phyloP scores from a whole-genome alignment of 2,888 invertebrate species.

The Lithophane ornitopus region DNA sequence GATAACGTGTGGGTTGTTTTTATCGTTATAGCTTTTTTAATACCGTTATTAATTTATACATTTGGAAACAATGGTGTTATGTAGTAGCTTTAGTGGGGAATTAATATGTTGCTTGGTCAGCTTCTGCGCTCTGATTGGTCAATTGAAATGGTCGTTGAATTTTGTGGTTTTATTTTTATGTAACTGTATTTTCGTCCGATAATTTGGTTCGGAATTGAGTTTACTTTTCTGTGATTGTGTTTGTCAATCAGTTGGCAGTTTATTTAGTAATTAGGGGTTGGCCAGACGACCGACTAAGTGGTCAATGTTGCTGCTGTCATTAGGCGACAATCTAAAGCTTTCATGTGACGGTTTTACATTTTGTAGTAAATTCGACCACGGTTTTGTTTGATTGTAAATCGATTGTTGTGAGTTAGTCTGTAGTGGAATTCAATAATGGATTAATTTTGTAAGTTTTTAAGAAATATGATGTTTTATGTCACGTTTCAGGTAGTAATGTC shows the following conservation, averaged over 20 bases:
- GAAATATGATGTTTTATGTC: not conserved
- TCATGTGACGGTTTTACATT: constrained; percentile 42
- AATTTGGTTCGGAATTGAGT: constrained; percentile 20
- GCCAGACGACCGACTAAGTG: constrained; percentile 48
- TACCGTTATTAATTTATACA: constrained; percentile 66
- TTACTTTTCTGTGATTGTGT: constrained; percentile 35
- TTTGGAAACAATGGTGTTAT: constrained; percentile 61
- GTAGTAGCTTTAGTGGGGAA: constrained; percentile 51
- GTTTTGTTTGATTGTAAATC: constrained; percentile 35
- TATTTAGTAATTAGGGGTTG: constrained; percentile 53
- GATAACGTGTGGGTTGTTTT: constrained; percentile 66
- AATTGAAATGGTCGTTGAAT: constrained; percentile 16
- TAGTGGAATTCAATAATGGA: not conserved
- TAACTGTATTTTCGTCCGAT: not conserved
- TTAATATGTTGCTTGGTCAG: constrained; percentile 49
- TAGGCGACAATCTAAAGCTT: constrained; percentile 37
- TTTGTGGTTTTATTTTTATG: constrained; percentile 28
- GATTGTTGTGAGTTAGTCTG: not conserved
- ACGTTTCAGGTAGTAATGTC: not conserved
- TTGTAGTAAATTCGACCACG: constrained; percentile 24
- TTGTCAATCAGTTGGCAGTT: constrained; percentile 46
- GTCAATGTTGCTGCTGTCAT: constrained; percentile 47
- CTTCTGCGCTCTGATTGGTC: constrained; percentile 47
- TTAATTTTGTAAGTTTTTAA: not conserved
- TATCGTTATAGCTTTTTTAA: constrained; percentile 63